Base-by-base conservation (phyloP, 2,797 vertebrate species). In the Lophotriccus pileatus region DNA sequence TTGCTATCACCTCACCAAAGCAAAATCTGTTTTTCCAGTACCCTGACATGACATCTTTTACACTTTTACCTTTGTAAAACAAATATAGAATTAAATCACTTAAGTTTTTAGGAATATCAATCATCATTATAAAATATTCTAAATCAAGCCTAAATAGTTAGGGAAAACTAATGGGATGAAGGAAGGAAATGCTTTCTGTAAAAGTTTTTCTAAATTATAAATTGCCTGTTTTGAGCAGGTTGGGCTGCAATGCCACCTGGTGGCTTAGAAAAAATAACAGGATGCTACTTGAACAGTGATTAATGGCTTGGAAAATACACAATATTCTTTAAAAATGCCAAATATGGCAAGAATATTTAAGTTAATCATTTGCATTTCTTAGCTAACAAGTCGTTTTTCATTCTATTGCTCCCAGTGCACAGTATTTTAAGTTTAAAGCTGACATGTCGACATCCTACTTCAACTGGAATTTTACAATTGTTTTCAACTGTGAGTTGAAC, bases 231-330 rank as follows among this genome's bases (percentile, higher is more conserved):
- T 87, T 79, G 89, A 96, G 97, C 97, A 93, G 93, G 96, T 89
- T 98, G 96, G 97, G 97, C 96, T 97, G 96, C 89, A 97, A 98
- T 97, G 98, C 98, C 98, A 98, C 97, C 98, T 98, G 97, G 98
- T 97, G 98, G 97, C 90, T 89, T 47, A 91, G 60, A 53, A 85
- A 92, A 92, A 95, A 19, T 27, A 91, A 92, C 41, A 91, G 60
- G 55, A 73, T 75, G 60, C 39, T 73, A 63, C 88, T 41, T 46
- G 59, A 93, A 50, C 58, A 67, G 41, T 6, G 27, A 20, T 81
- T 76, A 92, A 94, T 27, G 5, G 53, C 73, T 81, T 90, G 72
- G 82, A 89, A 93, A 94, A 89, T 39, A 77, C 4, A 19, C 52
- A 76, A 58, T 85, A 82, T 93, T 92, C 82, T 64, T 93, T 83